Evolutionary conservation across 2,797 vertebrate genomes (phyloP).

Genomic region (Sylvilagus floridanus): DNA sequence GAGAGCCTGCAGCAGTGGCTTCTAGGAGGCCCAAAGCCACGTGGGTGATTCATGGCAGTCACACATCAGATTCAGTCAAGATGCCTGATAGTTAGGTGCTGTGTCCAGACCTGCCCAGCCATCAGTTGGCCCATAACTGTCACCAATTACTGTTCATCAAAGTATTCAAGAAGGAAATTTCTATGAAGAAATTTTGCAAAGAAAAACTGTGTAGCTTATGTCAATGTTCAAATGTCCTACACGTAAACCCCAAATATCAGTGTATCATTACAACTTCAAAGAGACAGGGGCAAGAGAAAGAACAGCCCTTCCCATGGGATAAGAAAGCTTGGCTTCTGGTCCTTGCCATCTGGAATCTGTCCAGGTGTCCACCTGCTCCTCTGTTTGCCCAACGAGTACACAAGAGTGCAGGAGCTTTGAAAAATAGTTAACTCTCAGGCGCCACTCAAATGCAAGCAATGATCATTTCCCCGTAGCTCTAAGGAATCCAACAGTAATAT

Average conservation of each 20-base stretch:
- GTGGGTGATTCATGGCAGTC: too few species aligned
- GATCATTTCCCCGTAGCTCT: background rate
- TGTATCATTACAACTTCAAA: background rate
- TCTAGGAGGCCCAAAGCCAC: background rate
- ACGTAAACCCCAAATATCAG: constrained; percentile 7
- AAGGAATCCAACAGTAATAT: background rate
- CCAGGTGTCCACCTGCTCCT: background rate
- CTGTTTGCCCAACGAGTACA: background rate
- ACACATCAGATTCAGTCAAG: background rate
- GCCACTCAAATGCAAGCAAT: background rate
- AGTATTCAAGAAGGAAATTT: background rate
- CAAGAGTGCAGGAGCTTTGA: background rate
- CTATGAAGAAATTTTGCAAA: background rate
- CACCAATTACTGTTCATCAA: background rate
- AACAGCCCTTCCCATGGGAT: background rate
- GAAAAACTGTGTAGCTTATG: background rate
- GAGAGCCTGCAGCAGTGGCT: background rate
- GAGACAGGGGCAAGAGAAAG: background rate
- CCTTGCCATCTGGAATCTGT: background rate
- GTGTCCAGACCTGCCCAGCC: background rate
- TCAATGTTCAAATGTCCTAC: background rate
- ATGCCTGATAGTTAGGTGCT: background rate
- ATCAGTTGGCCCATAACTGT: background rate
- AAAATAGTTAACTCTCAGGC: constrained; percentile 18
- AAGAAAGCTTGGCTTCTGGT: background rate